Conservation (phyloP, 2,113 vertebrate species). For the Cephalopterus ornatus region DNA sequence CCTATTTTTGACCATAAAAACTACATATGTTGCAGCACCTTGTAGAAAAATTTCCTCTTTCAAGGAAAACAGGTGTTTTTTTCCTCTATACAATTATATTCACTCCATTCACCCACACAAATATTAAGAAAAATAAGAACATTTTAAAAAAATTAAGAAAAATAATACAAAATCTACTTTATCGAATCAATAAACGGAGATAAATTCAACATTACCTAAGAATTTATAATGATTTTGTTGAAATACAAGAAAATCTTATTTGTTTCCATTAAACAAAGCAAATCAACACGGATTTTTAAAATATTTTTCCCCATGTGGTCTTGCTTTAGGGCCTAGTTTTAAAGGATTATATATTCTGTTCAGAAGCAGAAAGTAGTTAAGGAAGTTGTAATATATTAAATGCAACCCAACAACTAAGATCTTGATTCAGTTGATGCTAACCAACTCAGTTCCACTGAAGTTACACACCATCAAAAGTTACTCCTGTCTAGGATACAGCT, state of each 20-base stretch:
- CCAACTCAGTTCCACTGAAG: neutral
- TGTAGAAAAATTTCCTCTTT: neutral
- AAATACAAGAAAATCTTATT: neutral
- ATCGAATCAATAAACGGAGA: neutral
- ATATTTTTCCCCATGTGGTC: fast-evolving
- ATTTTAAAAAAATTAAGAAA: neutral
- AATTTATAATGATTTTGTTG: neutral
- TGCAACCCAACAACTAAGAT: neutral
- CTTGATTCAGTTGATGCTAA: neutral
- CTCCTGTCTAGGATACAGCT: neutral
- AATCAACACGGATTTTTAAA: neutral
- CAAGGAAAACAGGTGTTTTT: neutral
- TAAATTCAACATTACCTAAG: neutral
- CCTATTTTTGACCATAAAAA: neutral
- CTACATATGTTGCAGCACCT: neutral
- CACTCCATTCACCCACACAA: neutral
- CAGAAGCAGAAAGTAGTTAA: neutral
- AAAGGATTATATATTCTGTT: neutral
- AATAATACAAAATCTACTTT: neutral
- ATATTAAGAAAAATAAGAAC: neutral
- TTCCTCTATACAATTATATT: neutral
- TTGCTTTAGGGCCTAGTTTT: neutral
- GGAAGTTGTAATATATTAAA: neutral
- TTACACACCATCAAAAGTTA: neutral
- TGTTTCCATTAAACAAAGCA: neutral